These are phyloP conservation scores for Caranx ignobilis DNA, from an alignment of 2,113 vertebrate species.

Conservation along the genomic window DNA sequence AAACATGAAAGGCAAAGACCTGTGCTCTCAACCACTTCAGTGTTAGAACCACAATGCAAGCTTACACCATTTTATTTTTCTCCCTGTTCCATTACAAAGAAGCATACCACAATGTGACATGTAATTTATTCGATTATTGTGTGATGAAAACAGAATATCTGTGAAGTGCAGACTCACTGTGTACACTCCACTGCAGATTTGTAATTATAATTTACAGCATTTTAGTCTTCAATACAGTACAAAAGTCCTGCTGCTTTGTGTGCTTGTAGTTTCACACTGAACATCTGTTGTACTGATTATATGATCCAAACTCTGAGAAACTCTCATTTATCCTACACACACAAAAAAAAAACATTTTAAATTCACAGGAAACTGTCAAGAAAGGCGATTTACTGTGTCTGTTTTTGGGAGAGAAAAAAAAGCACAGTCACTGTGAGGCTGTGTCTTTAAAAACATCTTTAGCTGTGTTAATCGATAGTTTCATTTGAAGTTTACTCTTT, in stretches of 20 bases:
- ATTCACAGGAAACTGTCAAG: neutral
- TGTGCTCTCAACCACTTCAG: neutral
- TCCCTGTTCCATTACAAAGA: neutral
- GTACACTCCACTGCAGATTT: neutral
- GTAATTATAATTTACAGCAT: neutral
- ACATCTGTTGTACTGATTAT: constrained; percentile 11
- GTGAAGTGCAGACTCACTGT: constrained; percentile 3
- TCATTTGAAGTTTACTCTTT: neutral
- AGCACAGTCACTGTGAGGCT: neutral
- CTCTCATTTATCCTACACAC: neutral
- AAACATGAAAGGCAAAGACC: constrained; percentile 37
- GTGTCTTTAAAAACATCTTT: neutral
- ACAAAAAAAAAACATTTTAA: neutral
- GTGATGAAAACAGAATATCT: constrained; percentile 16
- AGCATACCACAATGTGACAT: neutral
- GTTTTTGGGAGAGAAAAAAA: neutral
- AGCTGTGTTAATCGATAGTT: neutral
- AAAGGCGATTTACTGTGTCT: constrained; percentile 1
- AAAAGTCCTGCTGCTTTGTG: constrained; percentile 2
- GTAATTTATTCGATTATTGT: constrained; percentile 17
- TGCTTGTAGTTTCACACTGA: neutral
- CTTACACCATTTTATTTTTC: neutral
- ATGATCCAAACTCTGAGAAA: neutral
- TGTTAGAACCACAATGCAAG: neutral
- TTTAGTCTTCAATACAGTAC: neutral